A percentile compares a stretch with the other conserved stretches of the same genome.
These are phyloP conservation scores for Clusia tigrina DNA, from an alignment of 2,888 invertebrate species.

Conservation along the genomic window DNA sequence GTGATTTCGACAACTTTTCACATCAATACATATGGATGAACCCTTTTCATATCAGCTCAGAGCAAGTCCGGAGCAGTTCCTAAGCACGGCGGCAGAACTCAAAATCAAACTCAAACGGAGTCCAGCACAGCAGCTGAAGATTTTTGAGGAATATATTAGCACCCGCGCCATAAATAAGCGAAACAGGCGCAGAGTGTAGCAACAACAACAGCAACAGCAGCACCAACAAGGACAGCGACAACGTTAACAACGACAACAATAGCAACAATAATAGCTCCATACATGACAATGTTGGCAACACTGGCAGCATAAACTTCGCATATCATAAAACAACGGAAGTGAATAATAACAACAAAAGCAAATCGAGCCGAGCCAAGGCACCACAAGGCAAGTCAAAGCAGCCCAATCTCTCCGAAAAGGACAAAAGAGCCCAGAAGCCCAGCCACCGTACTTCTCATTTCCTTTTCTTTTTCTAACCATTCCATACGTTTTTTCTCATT, in stretches of 20 bases:
- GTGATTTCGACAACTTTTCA: too few species aligned
- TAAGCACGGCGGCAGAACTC: neutral
- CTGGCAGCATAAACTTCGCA: constrained; percentile 25
- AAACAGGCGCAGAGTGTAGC: neutral
- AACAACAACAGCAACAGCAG: too few species aligned
- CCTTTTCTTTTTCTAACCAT: neutral
- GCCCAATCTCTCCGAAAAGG: too few species aligned
- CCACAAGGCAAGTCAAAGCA: neutral
- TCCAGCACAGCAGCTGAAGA: neutral
- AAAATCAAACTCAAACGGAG: too few species aligned
- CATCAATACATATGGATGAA: too few species aligned
- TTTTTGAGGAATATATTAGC: neutral
- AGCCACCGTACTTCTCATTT: too few species aligned
- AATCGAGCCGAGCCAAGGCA: neutral
- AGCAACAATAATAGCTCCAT: too few species aligned
- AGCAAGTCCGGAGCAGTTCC: too few species aligned
- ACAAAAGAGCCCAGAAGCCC: too few species aligned
- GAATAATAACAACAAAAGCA: neutral
- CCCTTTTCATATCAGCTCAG: too few species aligned
- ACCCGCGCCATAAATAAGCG: constrained; percentile 3
- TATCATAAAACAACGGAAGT: constrained; percentile 55
- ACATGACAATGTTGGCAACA: neutral
- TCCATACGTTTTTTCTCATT: neutral
- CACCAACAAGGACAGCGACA: too few species aligned
- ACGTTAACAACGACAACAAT: too few species aligned